These are phyloP conservation scores for Merodon equestris DNA, from an alignment of 2,888 invertebrate genomes.

Conservation along the genomic window DNA sequence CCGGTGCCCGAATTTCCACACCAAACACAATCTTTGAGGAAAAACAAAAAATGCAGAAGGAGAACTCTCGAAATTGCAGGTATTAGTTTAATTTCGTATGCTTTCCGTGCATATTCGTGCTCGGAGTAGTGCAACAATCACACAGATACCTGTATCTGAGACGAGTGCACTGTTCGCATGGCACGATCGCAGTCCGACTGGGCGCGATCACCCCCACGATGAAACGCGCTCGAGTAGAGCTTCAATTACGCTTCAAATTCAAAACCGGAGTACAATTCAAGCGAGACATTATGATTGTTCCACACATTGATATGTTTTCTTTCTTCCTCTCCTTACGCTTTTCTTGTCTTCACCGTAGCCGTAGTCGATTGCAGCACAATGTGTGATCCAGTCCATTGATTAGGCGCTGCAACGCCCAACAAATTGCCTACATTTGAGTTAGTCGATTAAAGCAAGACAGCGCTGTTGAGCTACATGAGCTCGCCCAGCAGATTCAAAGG, in stretches of 20 bases:
- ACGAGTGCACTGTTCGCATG: constrained; percentile 38
- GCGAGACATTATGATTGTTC: constrained; percentile 39
- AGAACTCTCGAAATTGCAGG: constrained; percentile 50
- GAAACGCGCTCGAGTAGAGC: constrained; percentile 12
- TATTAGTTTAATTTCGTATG: constrained; percentile 61
- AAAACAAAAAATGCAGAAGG: neutral
- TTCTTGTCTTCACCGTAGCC: constrained; percentile 9
- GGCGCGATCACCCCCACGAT: constrained; percentile 59
- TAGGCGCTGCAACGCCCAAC: constrained; percentile 64
- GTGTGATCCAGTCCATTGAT: constrained; percentile 63
- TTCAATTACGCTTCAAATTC: constrained; percentile 35
- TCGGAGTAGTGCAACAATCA: constrained; percentile 32
- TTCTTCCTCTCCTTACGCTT: constrained; percentile 13
- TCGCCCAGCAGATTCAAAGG: constrained; percentile 51
- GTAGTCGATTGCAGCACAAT: constrained; percentile 54
- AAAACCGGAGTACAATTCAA: constrained; percentile 11
- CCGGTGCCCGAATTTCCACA: constrained; percentile 45
- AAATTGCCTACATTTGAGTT: constrained; percentile 61
- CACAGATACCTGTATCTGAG: constrained; percentile 44
- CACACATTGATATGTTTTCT: constrained; percentile 23
- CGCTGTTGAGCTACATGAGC: constrained; percentile 34
- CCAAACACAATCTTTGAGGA: neutral
- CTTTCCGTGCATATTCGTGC: constrained; percentile 51
- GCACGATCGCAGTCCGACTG: constrained; percentile 54
- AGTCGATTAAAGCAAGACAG: constrained; percentile 58